These are phyloP conservation scores for Danaus chrysippus DNA, from an alignment of 2,888 invertebrate genomes.

Conservation along the genomic window DNA sequence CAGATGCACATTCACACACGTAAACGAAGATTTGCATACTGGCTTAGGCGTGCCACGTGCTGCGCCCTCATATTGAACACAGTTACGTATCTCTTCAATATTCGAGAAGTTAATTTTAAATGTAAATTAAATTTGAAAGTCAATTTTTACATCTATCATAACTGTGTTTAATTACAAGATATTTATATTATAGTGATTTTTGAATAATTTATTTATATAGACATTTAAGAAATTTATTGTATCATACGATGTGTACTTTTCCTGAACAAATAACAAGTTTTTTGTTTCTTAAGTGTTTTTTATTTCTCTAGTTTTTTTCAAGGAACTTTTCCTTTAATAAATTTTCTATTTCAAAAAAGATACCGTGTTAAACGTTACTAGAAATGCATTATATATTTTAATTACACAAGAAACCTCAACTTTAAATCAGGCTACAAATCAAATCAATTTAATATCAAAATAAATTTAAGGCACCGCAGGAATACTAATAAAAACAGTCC, in stretches of 20 bases:
- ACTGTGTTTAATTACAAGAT: constrained; percentile 30
- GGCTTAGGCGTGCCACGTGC: constrained; percentile 68
- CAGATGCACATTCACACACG: constrained; percentile 50
- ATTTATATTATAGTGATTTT: constrained; percentile 18
- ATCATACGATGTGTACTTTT: too few relatives aligned
- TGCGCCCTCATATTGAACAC: constrained; percentile 57
- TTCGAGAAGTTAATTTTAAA: constrained; percentile 69
- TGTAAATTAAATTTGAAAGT: constrained; percentile 69
- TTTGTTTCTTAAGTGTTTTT: too few relatives aligned
- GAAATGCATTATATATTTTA: too few relatives aligned
- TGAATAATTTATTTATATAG: too few relatives aligned
- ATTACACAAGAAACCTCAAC: background rate
- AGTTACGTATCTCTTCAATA: constrained; percentile 69
- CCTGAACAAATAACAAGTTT: too few relatives aligned
- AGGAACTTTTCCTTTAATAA: too few relatives aligned
- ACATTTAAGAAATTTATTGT: too few relatives aligned
- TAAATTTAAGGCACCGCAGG: background rate
- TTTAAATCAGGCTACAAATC: background rate
- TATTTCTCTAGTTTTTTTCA: too few relatives aligned
- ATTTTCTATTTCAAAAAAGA: too few relatives aligned
- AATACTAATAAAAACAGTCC: background rate
- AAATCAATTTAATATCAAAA: background rate
- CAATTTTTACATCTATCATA: constrained; percentile 45
- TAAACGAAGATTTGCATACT: constrained; percentile 65
- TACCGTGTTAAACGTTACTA: too few relatives aligned